Conservation (phyloP, 2,888 invertebrate species). For the Pollenia angustigena region DNA sequence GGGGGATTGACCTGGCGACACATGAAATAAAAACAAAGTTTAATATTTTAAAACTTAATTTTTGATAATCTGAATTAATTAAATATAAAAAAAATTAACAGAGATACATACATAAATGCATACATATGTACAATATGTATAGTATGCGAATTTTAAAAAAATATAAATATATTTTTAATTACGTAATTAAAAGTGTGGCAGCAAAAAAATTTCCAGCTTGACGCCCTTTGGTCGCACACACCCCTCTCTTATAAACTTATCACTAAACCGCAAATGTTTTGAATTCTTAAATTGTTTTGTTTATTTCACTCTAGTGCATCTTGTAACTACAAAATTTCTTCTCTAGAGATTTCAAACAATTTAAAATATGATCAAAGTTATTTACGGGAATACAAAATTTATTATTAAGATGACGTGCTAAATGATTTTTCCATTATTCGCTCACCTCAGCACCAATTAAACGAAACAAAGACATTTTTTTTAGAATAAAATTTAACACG, state of each 20-base stretch:
- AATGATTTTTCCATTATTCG: constrained; percentile 9
- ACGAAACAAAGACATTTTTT: constrained; percentile 81
- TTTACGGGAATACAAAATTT: too few relatives aligned
- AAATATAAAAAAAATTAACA: too few relatives aligned
- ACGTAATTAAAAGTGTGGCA: constrained; percentile 4
- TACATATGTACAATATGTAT: too few relatives aligned
- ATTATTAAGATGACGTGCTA: too few relatives aligned
- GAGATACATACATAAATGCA: too few relatives aligned
- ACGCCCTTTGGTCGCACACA: too few relatives aligned
- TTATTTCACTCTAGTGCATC: background rate
- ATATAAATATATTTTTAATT: background rate
- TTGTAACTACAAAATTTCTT: background rate
- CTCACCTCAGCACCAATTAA: constrained; percentile 82
- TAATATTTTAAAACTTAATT: too few relatives aligned
- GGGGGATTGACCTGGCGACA: too few relatives aligned
- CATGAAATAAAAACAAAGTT: too few relatives aligned
- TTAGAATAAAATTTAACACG: constrained; percentile 15
- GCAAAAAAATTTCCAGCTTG: constrained; percentile 14
- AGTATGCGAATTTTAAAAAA: too few relatives aligned
- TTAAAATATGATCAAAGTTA: background rate
- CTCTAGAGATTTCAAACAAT: background rate
- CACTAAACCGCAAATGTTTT: background rate
- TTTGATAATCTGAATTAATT: too few relatives aligned
- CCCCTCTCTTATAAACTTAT: too few relatives aligned
- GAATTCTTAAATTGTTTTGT: background rate